phyloP scores from a whole-genome alignment of 2,888 invertebrate species.

The Epicampocera succincta region DNA sequence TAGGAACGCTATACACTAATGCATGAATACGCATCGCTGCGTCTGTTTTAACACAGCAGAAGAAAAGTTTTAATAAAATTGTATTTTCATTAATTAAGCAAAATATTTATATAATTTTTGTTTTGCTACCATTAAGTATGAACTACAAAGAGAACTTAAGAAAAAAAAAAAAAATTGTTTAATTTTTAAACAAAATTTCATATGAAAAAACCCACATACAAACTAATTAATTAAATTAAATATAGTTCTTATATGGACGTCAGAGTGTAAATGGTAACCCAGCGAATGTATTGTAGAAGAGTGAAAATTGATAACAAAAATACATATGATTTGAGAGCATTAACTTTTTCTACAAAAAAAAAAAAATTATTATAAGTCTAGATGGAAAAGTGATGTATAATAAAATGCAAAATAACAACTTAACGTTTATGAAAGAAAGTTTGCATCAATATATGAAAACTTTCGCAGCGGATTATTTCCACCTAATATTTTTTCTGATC shows the following conservation, averaged over 20 bases:
- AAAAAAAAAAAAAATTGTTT: conserved; percentile 8
- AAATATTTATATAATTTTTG: neutral
- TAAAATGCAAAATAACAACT: too few relatives aligned
- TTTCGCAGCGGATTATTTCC: too few relatives aligned
- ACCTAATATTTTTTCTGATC: too few relatives aligned
- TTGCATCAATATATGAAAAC: too few relatives aligned
- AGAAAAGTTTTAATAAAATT: neutral
- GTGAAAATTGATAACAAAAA: too few relatives aligned
- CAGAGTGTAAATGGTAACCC: conserved; percentile 13
- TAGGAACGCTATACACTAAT: too few relatives aligned
- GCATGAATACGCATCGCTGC: too few relatives aligned
- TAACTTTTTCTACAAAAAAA: too few relatives aligned
- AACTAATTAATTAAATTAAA: conserved; percentile 36
- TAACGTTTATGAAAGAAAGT: too few relatives aligned
- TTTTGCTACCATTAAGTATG: neutral
- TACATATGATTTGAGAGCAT: too few relatives aligned
- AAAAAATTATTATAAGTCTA: too few relatives aligned
- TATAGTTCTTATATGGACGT: conserved; percentile 2
- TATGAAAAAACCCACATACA: neutral
- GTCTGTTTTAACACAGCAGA: neutral
- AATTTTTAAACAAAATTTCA: neutral
- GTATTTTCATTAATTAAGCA: conserved; percentile 18
- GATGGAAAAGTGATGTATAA: too few relatives aligned
- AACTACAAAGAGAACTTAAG: conserved; percentile 28
- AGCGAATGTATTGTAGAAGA: neutral